Percentiles rank a stretch among this genome's conserved stretches.
phyloP scores from a whole-genome alignment of 1,140 invertebrate genomes.

The Danaus melanippus region DNA sequence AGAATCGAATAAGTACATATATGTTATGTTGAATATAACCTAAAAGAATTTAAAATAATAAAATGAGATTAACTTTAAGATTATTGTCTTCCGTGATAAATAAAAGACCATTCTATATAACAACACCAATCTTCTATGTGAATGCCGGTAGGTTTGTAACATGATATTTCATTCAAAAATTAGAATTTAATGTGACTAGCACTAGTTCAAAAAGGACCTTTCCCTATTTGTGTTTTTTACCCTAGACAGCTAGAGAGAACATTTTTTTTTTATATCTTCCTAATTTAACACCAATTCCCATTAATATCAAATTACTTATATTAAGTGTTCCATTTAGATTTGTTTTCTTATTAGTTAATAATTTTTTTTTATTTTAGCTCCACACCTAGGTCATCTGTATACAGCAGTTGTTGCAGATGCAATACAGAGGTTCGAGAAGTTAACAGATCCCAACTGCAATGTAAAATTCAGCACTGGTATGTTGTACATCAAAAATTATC shows the following conservation, averaged over 20 bases:
- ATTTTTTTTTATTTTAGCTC: constrained; percentile 81
- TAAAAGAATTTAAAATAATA: constrained; percentile 14
- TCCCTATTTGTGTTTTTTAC: too few relatives aligned
- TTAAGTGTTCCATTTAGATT: too few relatives aligned
- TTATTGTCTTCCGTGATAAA: constrained; percentile 47
- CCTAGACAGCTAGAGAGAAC: too few relatives aligned
- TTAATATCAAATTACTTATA: too few relatives aligned
- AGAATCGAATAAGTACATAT: too few relatives aligned
- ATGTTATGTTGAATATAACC: too few relatives aligned
- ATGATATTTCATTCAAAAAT: too few relatives aligned
- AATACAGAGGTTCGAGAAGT: constrained; percentile 80
- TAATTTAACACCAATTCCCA: too few relatives aligned
- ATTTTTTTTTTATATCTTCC: too few relatives aligned
- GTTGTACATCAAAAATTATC: too few relatives aligned
- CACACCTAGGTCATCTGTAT: constrained; percentile 97
- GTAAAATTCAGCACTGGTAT: constrained; percentile 84
- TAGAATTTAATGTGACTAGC: too few relatives aligned
- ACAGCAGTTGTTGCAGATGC: constrained; percentile 92
- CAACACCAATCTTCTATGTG: constrained; percentile 98
- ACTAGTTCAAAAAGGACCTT: too few relatives aligned
- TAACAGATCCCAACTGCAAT: constrained; percentile 59
- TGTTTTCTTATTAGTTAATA: background rate
- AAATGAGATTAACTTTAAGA: constrained; percentile 47
- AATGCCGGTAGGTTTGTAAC: constrained; percentile 84
- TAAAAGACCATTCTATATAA: constrained; percentile 78